Base-by-base conservation (phyloP, 2,797 vertebrate genomes). In the Stomatorhinus walkeri region DNA sequence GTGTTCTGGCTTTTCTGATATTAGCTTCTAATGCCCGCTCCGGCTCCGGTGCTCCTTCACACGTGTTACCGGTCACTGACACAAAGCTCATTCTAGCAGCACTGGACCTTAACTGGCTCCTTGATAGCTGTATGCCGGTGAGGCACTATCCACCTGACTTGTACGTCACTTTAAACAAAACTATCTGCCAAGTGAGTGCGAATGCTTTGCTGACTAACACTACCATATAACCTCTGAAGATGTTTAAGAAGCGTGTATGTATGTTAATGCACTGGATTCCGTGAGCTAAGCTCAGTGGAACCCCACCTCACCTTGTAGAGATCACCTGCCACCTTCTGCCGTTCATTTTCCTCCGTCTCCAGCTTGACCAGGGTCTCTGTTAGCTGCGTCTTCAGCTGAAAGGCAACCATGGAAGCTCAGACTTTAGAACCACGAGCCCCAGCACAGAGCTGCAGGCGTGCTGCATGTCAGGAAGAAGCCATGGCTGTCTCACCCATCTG, bases 311-410 rank as follows among this genome's bases (percentile, higher is more conserved):
- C 97, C 96, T 97, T 97, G 87, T 95, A 94, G 86, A 99, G 94
- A 92, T 98, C 97, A 88, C 94, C 96, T 83, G 97, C 98, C 87
- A 99, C 96, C 85, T 96, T 97, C 94, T 97, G 96, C 85, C 98
- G 94, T 93, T 99, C 98, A 0, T 90, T 96, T 81, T 98, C 97
- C 92, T 99, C 97, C 0, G 91, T 93, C 93, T 97, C 96, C 92
- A 99, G 95, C 93, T 98, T 99, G 88, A 94, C 95, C 89, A 96
- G 92, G 4, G 97, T 99, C 94, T 97, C 93, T 0, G 95, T 97
- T 90, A 99, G 95, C 93, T 97, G 97, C 0, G 95, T 96, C 96
- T 99, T 99, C 93, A 99, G 94, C 98, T 99, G 94, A 52, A 96
- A 96, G 90, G 92, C 22, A 92, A 54, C 24, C 10, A 14, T 16